A percentile compares a stretch with the other conserved stretches of the same genome.
These are phyloP conservation scores for Xanthorhoe designata DNA, from an alignment of 2,888 invertebrate genomes.

Conservation along the genomic window DNA sequence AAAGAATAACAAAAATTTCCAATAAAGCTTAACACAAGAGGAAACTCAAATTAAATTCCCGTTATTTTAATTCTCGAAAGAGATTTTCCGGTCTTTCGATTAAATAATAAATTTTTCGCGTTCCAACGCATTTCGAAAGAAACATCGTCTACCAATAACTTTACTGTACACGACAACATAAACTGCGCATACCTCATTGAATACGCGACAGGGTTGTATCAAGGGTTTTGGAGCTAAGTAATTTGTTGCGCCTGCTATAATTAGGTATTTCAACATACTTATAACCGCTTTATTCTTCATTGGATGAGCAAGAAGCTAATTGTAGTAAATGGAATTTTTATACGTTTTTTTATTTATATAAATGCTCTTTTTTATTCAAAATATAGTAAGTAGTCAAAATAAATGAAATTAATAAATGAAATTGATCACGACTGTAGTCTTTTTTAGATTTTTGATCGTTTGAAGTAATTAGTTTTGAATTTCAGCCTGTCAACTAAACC, in stretches of 20 bases:
- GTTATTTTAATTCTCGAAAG: conserved; percentile 9
- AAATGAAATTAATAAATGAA: too few relatives aligned
- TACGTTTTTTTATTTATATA: too few relatives aligned
- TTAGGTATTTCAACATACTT: too few relatives aligned
- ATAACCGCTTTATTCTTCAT: too few relatives aligned
- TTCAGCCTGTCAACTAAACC: too few relatives aligned
- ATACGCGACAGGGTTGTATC: conserved; percentile 27
- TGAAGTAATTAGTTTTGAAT: too few relatives aligned
- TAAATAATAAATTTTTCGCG: conserved; percentile 28
- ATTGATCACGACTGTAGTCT: too few relatives aligned
- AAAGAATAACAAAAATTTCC: background rate
- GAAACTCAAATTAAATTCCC: conserved; percentile 8
- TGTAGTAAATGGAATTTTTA: too few relatives aligned
- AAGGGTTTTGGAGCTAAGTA: background rate
- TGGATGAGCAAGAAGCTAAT: too few relatives aligned
- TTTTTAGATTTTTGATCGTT: too few relatives aligned
- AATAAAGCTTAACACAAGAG: background rate
- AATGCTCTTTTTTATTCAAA: too few relatives aligned
- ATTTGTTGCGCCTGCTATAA: background rate
- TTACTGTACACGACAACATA: conserved; percentile 36
- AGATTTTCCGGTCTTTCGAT: conserved; percentile 13
- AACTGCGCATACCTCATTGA: conserved; percentile 43
- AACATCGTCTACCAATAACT: conserved; percentile 35
- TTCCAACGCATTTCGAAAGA: conserved; percentile 28
- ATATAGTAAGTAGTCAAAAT: too few relatives aligned